Conservation (phyloP, 2,888 invertebrate species). For the Orchesellides sinensis region DNA sequence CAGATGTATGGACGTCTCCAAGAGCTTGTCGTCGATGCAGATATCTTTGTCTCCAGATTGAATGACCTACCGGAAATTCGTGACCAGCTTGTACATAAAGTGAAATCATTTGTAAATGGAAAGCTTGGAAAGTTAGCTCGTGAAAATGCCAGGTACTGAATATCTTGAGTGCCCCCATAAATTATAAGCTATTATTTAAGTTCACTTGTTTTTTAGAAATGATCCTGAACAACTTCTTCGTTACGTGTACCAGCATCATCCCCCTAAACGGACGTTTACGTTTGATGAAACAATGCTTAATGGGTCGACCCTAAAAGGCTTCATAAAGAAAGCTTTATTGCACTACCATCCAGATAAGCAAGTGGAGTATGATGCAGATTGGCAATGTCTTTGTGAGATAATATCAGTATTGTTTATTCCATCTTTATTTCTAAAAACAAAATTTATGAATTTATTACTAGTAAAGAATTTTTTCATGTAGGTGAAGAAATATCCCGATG, state of each 20-base stretch:
- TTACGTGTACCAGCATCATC: background rate
- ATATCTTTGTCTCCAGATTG: background rate
- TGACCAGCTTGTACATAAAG: background rate
- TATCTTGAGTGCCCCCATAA: background rate
- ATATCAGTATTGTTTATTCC: too few relatives aligned
- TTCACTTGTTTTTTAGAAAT: background rate
- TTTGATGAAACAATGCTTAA: background rate
- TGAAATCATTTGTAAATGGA: constrained; percentile 19
- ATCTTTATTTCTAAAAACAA: too few relatives aligned
- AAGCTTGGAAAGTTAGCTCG: constrained; percentile 6
- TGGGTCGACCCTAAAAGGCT: background rate
- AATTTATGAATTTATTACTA: too few relatives aligned
- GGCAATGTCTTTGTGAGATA: constrained; percentile 2
- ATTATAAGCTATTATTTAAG: background rate
- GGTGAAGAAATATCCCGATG: too few relatives aligned
- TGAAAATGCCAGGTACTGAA: background rate
- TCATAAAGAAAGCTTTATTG: background rate
- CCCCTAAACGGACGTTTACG: background rate
- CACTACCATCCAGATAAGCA: constrained; percentile 12
- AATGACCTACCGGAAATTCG: background rate
- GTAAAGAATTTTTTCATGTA: too few relatives aligned
- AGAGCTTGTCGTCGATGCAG: background rate
- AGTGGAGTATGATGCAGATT: background rate
- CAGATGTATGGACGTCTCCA: background rate
- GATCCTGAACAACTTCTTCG: background rate